A percentile compares a stretch with the other conserved stretches of the same genome.
These are phyloP conservation scores for Pangasius mekongensis DNA, from an alignment of 2,797 vertebrate genomes.

Conservation along the genomic window DNA sequence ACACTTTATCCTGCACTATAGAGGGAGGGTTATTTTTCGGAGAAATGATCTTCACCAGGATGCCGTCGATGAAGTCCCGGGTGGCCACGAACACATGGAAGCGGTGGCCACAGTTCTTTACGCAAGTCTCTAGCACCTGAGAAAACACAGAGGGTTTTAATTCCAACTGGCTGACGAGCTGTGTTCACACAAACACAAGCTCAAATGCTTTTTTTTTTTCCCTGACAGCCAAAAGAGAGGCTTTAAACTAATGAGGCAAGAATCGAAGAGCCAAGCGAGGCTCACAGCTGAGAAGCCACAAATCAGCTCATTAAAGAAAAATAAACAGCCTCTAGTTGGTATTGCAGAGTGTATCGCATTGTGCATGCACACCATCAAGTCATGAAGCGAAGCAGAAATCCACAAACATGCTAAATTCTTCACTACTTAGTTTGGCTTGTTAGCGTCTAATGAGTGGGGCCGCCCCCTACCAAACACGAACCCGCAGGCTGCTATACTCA, in stretches of 20 bases:
- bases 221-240: constrained; percentile 22
- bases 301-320: constrained; percentile 41
- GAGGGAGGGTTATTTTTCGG: constrained; percentile 94
- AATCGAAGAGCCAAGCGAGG: constrained; percentile 39
- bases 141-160: neutral
- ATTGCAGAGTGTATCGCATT: neutral
- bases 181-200: neutral
- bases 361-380: neutral
- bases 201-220: neutral
- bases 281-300: constrained; percentile 29
- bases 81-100: constrained; percentile 93
- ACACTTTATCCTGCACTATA: constrained; percentile 97
- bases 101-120: constrained; percentile 98
- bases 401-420: constrained; percentile 13
- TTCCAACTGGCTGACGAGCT: constrained; percentile 8
- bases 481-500: constrained; percentile 70
- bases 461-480: neutral
- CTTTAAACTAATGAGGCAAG: constrained; percentile 37
- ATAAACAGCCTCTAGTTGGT: constrained; percentile 44
- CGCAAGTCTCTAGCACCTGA: constrained; percentile 96
- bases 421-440: constrained; percentile 19
- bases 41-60: constrained; percentile 94
- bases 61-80: constrained; percentile 94
- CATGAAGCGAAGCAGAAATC: constrained; percentile 24
- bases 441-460: constrained; percentile 20